Evolutionary conservation across 2,888 invertebrate species (phyloP).

Genomic region (Metellina segmentata): DNA sequence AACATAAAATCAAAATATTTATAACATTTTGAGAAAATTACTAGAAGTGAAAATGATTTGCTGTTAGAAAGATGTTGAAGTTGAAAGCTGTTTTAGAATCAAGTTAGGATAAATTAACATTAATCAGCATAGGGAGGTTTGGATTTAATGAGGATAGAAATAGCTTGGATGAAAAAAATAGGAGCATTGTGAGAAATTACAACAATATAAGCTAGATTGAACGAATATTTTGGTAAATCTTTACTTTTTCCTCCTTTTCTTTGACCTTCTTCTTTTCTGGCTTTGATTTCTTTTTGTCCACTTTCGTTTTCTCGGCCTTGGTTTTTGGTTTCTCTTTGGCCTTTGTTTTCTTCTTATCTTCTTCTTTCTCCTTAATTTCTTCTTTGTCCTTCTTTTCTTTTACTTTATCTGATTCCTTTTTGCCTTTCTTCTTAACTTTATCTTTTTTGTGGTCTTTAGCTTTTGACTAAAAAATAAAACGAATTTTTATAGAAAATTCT

Average conservation of each 20-base stretch:
- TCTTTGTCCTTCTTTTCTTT: constrained; percentile 74
- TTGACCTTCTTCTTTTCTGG: constrained; percentile 74
- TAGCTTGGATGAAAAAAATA: too few relatives aligned
- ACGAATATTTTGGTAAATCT: not conserved
- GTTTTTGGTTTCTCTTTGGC: constrained; percentile 67
- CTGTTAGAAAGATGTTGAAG: too few relatives aligned
- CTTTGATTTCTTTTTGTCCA: constrained; percentile 74
- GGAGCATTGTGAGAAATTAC: too few relatives aligned
- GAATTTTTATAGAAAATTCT: too few relatives aligned
- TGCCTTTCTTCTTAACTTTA: constrained; percentile 64
- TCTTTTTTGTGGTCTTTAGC: constrained; percentile 72
- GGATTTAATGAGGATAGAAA: too few relatives aligned
- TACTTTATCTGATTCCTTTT: constrained; percentile 57
- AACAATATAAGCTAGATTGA: not conserved
- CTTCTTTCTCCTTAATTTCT: constrained; percentile 52
- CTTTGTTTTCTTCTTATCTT: constrained; percentile 58
- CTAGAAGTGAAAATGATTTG: too few relatives aligned
- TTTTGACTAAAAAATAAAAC: constrained; percentile 48
- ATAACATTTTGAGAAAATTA: too few relatives aligned
- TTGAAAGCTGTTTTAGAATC: too few relatives aligned
- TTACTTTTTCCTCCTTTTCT: constrained; percentile 74
- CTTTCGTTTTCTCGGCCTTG: constrained; percentile 72
- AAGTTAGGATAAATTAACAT: not conserved
- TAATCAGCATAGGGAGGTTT: too few relatives aligned
- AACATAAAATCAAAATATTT: too few relatives aligned